Conservation (phyloP, 2,888 invertebrate genomes). For the Thyatira batis region DNA sequence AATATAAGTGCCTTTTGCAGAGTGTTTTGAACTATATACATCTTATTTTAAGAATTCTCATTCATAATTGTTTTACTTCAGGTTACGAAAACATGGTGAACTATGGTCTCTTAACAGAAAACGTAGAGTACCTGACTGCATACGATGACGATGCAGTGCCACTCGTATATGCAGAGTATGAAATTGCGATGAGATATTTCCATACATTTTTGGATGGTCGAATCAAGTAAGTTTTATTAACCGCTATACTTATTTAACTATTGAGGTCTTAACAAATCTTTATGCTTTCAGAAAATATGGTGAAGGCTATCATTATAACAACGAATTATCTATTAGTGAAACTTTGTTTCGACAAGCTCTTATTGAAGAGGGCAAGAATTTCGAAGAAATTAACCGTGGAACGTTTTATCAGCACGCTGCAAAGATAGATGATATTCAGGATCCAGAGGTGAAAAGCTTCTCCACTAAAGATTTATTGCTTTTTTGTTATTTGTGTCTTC, state of each 20-base stretch:
- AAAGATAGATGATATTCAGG: constrained; percentile 57
- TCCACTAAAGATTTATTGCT: neutral
- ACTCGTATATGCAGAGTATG: constrained; percentile 60
- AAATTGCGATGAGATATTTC: constrained; percentile 57
- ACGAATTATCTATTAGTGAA: constrained; percentile 54
- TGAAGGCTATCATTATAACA: constrained; percentile 50
- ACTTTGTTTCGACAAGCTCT: constrained; percentile 54
- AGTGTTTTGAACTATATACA: neutral
- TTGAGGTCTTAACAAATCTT: neutral
- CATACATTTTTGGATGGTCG: constrained; percentile 59
- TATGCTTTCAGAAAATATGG: constrained; percentile 47
- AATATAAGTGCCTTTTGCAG: too few relatives aligned
- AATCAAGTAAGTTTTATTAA: constrained; percentile 52
- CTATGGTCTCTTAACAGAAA: constrained; percentile 51
- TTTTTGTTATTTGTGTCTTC: too few relatives aligned
- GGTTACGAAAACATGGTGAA: constrained; percentile 58
- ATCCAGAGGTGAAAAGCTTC: constrained; percentile 50
- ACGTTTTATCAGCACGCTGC: constrained; percentile 60
- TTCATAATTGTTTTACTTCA: constrained; percentile 17
- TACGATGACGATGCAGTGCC: constrained; percentile 55
- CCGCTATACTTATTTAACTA: neutral
- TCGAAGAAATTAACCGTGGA: constrained; percentile 64
- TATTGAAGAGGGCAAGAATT: constrained; percentile 50
- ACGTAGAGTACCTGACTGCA: constrained; percentile 42
- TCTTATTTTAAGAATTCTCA: neutral